Conservation (phyloP, 1,140 invertebrate species). For the Bicyclus anynana region DNA sequence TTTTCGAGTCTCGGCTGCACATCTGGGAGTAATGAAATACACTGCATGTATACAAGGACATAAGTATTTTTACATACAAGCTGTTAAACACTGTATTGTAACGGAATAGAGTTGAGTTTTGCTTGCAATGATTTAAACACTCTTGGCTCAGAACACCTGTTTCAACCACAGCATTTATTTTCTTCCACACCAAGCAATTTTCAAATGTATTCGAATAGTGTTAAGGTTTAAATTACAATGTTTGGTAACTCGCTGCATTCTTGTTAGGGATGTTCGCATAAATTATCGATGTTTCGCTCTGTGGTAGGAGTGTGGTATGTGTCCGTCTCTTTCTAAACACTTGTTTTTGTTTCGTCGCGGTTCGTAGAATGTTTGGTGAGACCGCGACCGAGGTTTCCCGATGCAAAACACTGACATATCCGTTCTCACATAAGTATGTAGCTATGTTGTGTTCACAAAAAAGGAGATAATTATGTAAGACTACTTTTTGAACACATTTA, state of each 20-base stretch:
- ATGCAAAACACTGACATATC: slow-evolving; percentile 28
- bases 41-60: slow-evolving; percentile 28
- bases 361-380: slow-evolving; percentile 47
- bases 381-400: slow-evolving; percentile 28
- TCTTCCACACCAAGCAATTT: slow-evolving; percentile 23
- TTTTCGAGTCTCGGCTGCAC: slow-evolving; percentile 60
- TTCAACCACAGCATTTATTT: slow-evolving; percentile 66
- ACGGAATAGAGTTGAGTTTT: slow-evolving; percentile 19
- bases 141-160: slow-evolving; percentile 69
- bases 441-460: slow-evolving; percentile 1
- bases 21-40: slow-evolving; percentile 69
- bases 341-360: slow-evolving; percentile 62
- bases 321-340: slow-evolving; percentile 58
- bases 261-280: slow-evolving; percentile 73
- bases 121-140: slow-evolving; percentile 19
- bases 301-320: slow-evolving; percentile 42
- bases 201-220: slow-evolving; percentile 2
- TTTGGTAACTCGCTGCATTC: slow-evolving; percentile 43
- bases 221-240: slow-evolving; percentile 33
- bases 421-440: slow-evolving; percentile 14
- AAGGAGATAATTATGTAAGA: neutral
- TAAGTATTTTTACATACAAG: slow-evolving; percentile 10
- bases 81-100: slow-evolving; percentile 22
- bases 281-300: slow-evolving; percentile 72
- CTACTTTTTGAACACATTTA: slow-evolving; percentile 3